Percentiles rank a stretch among this genome's conserved stretches.
Evolutionary conservation across 2,888 invertebrate genomes (phyloP).

Genomic region (Theretra japonica): DNA sequence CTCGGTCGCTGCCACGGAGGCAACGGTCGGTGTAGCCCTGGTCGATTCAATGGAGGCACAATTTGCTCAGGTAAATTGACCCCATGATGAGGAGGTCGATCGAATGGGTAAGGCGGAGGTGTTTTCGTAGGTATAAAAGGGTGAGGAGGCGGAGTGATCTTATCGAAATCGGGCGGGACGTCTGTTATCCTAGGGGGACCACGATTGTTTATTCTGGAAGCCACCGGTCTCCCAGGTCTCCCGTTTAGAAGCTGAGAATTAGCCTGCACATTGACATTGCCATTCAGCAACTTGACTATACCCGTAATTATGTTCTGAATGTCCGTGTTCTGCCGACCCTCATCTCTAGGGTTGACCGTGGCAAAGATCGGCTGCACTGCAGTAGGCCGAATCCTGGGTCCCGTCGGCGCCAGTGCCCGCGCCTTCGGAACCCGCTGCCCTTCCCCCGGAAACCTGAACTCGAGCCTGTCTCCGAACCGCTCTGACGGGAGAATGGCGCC

Average conservation of each 20-base stretch:
- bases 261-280: slow-evolving; percentile 93
- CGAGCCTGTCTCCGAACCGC: slow-evolving; percentile 74
- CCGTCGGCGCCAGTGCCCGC: slow-evolving; percentile 86
- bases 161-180: slow-evolving; percentile 89
- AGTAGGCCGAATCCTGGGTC: slow-evolving; percentile 86
- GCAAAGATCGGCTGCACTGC: slow-evolving; percentile 83
- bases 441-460: slow-evolving; percentile 89
- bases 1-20: slow-evolving; percentile 88
- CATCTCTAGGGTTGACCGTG: slow-evolving; percentile 77
- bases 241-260: slow-evolving; percentile 86
- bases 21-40: slow-evolving; percentile 85
- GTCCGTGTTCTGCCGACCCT: slow-evolving; percentile 83
- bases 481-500: slow-evolving; percentile 71
- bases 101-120: slow-evolving; percentile 91
- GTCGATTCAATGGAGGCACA: slow-evolving; percentile 86
- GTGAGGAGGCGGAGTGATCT: slow-evolving; percentile 76
- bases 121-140: slow-evolving; percentile 78
- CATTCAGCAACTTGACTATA: slow-evolving; percentile 93
- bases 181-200: slow-evolving; percentile 95
- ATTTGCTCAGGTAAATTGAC: slow-evolving; percentile 90
- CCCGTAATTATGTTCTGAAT: slow-evolving; percentile 96
- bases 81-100: slow-evolving; percentile 87
- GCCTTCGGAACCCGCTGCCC: slow-evolving; percentile 90
- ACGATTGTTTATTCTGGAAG: slow-evolving; percentile 93
- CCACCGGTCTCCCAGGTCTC: slow-evolving; percentile 87